phyloP scores from a whole-genome alignment of 1,140 invertebrate species.

The Oscheius sp. region DNA sequence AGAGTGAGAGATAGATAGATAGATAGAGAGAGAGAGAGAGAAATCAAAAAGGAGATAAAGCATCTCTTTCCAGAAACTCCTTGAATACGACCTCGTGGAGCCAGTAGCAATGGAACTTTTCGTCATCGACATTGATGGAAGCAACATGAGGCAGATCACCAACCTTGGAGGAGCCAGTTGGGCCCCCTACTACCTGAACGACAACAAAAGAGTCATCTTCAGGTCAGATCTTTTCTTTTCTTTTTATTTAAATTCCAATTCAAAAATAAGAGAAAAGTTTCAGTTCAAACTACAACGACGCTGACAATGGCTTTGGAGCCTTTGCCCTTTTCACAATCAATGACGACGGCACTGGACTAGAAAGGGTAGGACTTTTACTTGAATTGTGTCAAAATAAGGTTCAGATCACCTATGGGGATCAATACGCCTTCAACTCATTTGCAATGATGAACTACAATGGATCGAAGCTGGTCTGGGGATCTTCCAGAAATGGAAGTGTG shows the following conservation, averaged over 20 bases:
- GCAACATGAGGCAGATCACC: conserved; percentile 44
- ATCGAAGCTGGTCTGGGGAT: conserved; percentile 47
- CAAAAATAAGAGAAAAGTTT: conserved; percentile 1
- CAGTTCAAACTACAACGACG: conserved; percentile 38
- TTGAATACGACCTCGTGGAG: conserved; percentile 43
- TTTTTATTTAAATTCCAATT: neutral
- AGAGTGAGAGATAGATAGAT: too few species aligned
- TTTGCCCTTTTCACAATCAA: conserved; percentile 42
- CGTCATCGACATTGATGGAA: conserved; percentile 38
- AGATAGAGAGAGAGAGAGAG: too few species aligned
- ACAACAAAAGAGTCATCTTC: conserved; percentile 44
- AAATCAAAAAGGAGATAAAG: too few species aligned
- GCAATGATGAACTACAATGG: conserved; percentile 45
- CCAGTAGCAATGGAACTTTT: conserved; percentile 49
- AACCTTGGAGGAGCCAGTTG: conserved; percentile 44
- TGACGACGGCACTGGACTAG: conserved; percentile 47
- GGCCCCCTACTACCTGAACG: conserved; percentile 50
- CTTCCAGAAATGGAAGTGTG: conserved; percentile 13
- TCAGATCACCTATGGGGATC: conserved; percentile 41
- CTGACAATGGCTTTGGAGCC: conserved; percentile 40
- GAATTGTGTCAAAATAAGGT: neutral
- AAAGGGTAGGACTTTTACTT: conserved; percentile 15
- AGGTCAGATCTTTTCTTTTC: too few species aligned
- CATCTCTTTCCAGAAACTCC: conserved; percentile 17
- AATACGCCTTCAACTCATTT: conserved; percentile 44